Base-by-base conservation (phyloP, 2,797 vertebrate genomes). In the Cuniculus paca region DNA sequence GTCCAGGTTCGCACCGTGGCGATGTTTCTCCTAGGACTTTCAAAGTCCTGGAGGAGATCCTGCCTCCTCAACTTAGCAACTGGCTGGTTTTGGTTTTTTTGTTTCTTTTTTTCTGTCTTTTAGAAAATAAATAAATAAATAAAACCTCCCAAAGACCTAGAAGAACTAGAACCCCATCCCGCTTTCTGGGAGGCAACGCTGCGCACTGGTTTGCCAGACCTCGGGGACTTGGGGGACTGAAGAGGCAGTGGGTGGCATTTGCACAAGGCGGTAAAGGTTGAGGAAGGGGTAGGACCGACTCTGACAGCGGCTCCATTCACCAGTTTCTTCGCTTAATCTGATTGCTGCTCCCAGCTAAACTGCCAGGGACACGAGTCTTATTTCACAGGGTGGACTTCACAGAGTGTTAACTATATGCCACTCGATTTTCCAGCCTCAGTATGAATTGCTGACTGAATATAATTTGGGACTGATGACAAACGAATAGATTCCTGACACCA, bases 241-340 rank as follows among this genome's bases (percentile, higher is more conserved):
- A 58, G 39, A 22, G 36, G 94, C 45, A 36, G 84, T 42, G 1
- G 8, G 95, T 0, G 0, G 52, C 54, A 6, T 36, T 61, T 61
- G n/a, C 60, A 72, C 22, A 1, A 36, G 26, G 36, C 56, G 52
- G 22, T 61, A 52, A 48, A 77, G 42, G 36, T 31, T 20, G 12
- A 68, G 48, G 14, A 70, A 70, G 86, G 2, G 20, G 74, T n/a
- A n/a, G 86, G 72, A 45, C 19, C 60, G 78, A 80, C 13, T 11
- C 78, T 61, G 83, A 93, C 74, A 79, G 85, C 86, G 45, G 75
- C 95, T 90, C 78, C 74, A 26, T 54, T 82, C 58, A 80, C 42
- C 90, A 85, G 96, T 97, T 96, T 91, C 77, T 81, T 58, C 92
- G 95, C 90, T 94, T 96, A 61, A 48, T 88, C 82, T 93, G 70